These are phyloP conservation scores for Eumerus sabulonum DNA, from an alignment of 2,888 invertebrate genomes.

Conservation along the genomic window DNA sequence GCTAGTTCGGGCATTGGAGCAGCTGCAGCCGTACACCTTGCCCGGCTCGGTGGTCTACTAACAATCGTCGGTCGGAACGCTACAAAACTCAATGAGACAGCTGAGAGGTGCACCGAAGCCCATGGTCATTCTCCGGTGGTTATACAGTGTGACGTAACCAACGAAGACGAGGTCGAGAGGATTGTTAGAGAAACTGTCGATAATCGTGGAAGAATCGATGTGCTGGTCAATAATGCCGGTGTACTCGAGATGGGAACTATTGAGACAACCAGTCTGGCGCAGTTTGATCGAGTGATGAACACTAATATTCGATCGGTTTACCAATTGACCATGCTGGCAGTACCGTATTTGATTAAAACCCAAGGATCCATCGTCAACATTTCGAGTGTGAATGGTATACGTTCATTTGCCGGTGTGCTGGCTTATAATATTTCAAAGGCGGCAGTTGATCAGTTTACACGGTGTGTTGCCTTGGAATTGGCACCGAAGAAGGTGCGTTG, in stretches of 20 bases:
- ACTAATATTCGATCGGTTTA: conserved; percentile 90
- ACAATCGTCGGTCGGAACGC: conserved; percentile 85
- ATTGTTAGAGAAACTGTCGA: conserved; percentile 85
- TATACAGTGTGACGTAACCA: conserved; percentile 85
- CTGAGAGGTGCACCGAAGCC: conserved; percentile 80
- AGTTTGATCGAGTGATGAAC: conserved; percentile 92
- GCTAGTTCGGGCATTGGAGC: conserved; percentile 88
- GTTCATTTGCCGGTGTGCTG: conserved; percentile 91
- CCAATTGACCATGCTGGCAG: conserved; percentile 89
- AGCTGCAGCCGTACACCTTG: conserved; percentile 84
- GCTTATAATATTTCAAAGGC: conserved; percentile 95
- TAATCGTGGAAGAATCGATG: conserved; percentile 86
- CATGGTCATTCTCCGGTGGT: conserved; percentile 80
- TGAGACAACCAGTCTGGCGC: conserved; percentile 89
- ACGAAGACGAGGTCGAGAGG: conserved; percentile 85
- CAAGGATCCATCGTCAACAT: conserved; percentile 95
- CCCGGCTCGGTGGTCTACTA: conserved; percentile 83
- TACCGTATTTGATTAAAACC: conserved; percentile 87
- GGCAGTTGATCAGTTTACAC: conserved; percentile 94
- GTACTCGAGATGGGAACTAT: conserved; percentile 88
- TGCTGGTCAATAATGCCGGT: conserved; percentile 93
- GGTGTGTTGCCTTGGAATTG: conserved; percentile 91
- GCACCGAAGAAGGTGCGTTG: conserved; percentile 89
- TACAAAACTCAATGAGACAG: conserved; percentile 83
- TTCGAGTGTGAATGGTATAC: conserved; percentile 92